Base-by-base conservation (phyloP, 1,140 invertebrate genomes). In the Bradynema listronoti region DNA sequence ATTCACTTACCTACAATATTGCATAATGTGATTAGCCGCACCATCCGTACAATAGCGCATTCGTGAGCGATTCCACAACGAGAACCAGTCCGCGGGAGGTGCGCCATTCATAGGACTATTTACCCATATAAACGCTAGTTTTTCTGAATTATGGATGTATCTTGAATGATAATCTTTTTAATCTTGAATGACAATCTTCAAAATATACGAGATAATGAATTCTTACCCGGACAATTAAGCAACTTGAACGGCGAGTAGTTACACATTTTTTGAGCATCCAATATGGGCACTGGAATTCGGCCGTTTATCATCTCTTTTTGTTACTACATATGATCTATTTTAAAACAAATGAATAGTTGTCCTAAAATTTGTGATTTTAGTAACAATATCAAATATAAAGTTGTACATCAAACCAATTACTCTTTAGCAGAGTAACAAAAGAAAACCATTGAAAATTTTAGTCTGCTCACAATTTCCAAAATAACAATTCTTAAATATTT, bases 11-110 rank as follows among this genome's bases (percentile, higher is more conserved):
- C 50, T 54, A 46, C 59, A 61, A 19, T 32, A 24, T 4, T 36
- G n/a, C 27, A 61, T 6, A 1, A 61, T 19, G 9, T 24, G 16
- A 47, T 61, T 61, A 9, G 59, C 59, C 30, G 59, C 59, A 0
- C 59, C 59, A 39, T 61, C 59, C 19, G 59, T 61, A 45, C 59
- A 61, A 32, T 49, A 46, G 19, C 56, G 56, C 27, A 56, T 11
- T 19, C 59, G 45, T 9, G 59, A 42, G 19, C 42, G 34, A 36
- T 61, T 61, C 59, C 59, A 61, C 24, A 61, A 27, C 24, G 22
- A 11, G 22, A 41, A 29, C 59, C 59, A 61, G 22, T 45, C 42
- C 22, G 56, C 16, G 5, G 59, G 59, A n/a, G 32, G 11, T 7
- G 51, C 42, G 41, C 32, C 19, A 19, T 29, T 3, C 16, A 32